Conservation (phyloP, 92 coral and sea anemone species). For the Bergia puertoricense region DNA sequence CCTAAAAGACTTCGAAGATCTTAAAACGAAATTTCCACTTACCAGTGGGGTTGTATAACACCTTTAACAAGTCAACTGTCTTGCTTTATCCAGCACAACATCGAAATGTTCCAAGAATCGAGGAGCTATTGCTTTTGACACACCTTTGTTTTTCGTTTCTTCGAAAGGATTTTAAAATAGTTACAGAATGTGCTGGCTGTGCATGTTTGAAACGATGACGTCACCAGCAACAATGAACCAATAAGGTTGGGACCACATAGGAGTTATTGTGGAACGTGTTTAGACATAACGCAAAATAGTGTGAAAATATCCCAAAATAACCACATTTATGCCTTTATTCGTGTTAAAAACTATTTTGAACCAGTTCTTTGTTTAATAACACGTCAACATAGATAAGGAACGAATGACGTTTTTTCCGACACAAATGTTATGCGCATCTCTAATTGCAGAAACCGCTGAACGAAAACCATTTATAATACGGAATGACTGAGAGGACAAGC, state of each 20-base stretch:
- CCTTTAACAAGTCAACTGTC: not conserved
- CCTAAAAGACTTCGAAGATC: not conserved
- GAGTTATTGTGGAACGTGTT: not conserved
- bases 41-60: not conserved
- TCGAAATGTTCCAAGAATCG: not conserved
- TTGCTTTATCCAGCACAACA: not conserved
- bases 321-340: not conserved
- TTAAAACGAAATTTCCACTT: not conserved
- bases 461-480: too few species aligned
- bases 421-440: not conserved
- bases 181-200: constrained; percentile 4
- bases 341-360: not conserved
- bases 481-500: too few species aligned
- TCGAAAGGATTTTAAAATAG: not conserved
- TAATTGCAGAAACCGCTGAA: too few species aligned
- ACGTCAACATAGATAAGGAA: not conserved
- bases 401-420: not conserved
- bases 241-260: not conserved
- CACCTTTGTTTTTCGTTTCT: not conserved
- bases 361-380: not conserved
- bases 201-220: constrained; percentile 2
- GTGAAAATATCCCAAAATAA: not conserved
- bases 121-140: not conserved
- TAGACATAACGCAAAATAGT: not conserved
- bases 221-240: not conserved